Conservation (phyloP, 2,888 invertebrate genomes). For the Cristatella mucedo region DNA sequence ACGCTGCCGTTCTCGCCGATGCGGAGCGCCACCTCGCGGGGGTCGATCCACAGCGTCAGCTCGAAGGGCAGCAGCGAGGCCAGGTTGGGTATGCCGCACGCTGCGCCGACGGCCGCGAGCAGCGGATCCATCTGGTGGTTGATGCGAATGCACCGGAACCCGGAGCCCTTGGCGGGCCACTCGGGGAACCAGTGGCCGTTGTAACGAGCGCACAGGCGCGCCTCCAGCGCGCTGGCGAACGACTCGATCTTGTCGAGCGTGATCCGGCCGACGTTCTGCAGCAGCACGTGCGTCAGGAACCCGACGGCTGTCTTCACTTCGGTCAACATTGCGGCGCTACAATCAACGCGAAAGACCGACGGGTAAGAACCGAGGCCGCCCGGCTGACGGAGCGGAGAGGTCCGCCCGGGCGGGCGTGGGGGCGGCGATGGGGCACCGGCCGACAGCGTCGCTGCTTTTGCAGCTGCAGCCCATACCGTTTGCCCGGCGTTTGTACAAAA, state of each 20-base stretch:
- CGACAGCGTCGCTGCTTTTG: too few species aligned
- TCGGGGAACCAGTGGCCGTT: conserved; percentile 60
- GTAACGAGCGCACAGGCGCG: conserved; percentile 38
- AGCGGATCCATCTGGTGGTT: conserved; percentile 56
- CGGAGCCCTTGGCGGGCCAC: conserved; percentile 53
- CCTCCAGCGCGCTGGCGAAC: conserved; percentile 18
- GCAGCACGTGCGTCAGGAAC: conserved; percentile 21
- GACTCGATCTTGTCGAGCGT: conserved; percentile 15
- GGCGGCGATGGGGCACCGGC: too few species aligned
- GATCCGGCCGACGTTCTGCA: conserved; percentile 16
- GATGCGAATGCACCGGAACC: conserved; percentile 54
- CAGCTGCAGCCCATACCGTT: too few species aligned
- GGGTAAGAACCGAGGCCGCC: too few species aligned
- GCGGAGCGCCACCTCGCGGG: conserved; percentile 52
- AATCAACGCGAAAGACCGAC: too few species aligned
- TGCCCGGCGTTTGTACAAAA: too few species aligned
- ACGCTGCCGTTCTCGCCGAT: conserved; percentile 51
- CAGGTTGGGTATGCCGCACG: conserved; percentile 44
- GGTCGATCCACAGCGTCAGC: conserved; percentile 62
- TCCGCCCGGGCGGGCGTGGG: too few species aligned
- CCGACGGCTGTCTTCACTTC: conserved; percentile 16
- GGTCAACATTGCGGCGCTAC: too few species aligned
- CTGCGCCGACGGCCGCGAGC: conserved; percentile 49
- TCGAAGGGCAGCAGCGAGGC: conserved; percentile 52
- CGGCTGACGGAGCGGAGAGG: too few species aligned